Evolutionary conservation across 2,797 vertebrate genomes (phyloP).

Genomic region (Sciaenops ocellatus): DNA sequence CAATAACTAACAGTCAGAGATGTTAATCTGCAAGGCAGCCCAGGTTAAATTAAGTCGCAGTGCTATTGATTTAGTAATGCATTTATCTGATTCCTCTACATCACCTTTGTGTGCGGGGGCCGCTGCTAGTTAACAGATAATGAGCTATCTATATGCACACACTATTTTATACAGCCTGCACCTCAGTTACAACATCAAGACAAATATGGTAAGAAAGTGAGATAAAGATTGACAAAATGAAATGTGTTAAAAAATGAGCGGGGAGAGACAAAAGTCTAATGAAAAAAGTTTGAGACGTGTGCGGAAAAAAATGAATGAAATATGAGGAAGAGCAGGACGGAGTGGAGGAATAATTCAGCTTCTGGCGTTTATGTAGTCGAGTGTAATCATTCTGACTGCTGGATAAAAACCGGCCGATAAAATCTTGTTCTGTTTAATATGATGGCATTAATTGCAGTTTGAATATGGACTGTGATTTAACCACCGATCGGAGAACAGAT

Average conservation of each 20-base stretch:
- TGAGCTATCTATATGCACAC: conserved; percentile 78
- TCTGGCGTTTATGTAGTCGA: neutral
- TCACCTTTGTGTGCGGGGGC: conserved; percentile 49
- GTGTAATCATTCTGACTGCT: conserved; percentile 8
- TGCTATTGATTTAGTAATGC: conserved; percentile 65
- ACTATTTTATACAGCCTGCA: conserved; percentile 21
- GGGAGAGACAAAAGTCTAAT: neutral
- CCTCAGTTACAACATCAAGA: conserved; percentile 48
- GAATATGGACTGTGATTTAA: neutral
- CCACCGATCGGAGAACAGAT: neutral
- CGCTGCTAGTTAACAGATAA: conserved; percentile 63
- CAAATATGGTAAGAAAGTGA: conserved; percentile 27
- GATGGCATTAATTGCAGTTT: neutral
- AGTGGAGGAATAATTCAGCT: conserved; percentile 14
- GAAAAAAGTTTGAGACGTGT: conserved; percentile 8
- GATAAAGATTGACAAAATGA: conserved; percentile 31
- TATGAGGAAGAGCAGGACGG: conserved; percentile 7
- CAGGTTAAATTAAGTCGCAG: conserved; percentile 68
- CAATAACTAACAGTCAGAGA: conserved; percentile 27
- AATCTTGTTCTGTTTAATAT: neutral
- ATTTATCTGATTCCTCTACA: conserved; percentile 72
- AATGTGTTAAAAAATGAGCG: conserved; percentile 35
- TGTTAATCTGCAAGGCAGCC: conserved; percentile 51
- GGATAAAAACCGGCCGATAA: neutral
- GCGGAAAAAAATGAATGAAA: conserved; percentile 21